Base-by-base conservation (phyloP, 2,113 vertebrate species). In the Microtus pennsylvanicus region DNA sequence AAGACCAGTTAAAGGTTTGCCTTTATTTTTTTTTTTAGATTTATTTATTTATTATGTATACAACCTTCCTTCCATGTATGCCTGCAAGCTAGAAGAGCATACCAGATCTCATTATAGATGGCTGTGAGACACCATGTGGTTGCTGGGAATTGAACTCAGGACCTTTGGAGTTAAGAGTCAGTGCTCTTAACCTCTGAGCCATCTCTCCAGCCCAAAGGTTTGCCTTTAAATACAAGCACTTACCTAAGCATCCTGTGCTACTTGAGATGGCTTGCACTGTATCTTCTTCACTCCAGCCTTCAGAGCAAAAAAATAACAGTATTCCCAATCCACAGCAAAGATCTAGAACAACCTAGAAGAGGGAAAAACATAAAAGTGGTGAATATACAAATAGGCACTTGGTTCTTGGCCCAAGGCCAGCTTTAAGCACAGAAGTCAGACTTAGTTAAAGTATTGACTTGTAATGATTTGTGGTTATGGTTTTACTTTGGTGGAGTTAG, bases 271-370 rank as follows among this genome's bases (percentile, higher is more conserved):
- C 98, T 97, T 99, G 98, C 24, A 99, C 98, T 26, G 98, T 98
- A 17, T 99, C 96, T 96, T 99, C 94, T 83, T 98, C 28, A 99
- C 98, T 95, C 99, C 99, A 6, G 98, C 98, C 95, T 99, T 99
- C 22, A 98, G 93, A 5, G 99, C 98, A 94, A 99, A 99, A 99
- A 97, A 63, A 98, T 1, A 98, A 99, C 90, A 99, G 98, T 77
- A 99, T 98, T 76, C 98, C 99, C 47, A 98, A 99, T 96, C 99
- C 98, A 80, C 98, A 99, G 38, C 98, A 98, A 86, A 99, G 98
- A 90, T 99, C 98, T 28, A 99, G 98, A 96, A 99, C 98, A 69
- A 99, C 98, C 99, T 99, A 82, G 77, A 96, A 97, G 69, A 72
- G 97, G 92, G 2, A 82, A 50, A 94, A 28, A 94, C 5, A 45